A percentile compares a stretch with the other conserved stretches of the same genome.
These are phyloP conservation scores for Psilopsiagon aymara DNA, from an alignment of 2,113 vertebrate species.

Conservation along the genomic window DNA sequence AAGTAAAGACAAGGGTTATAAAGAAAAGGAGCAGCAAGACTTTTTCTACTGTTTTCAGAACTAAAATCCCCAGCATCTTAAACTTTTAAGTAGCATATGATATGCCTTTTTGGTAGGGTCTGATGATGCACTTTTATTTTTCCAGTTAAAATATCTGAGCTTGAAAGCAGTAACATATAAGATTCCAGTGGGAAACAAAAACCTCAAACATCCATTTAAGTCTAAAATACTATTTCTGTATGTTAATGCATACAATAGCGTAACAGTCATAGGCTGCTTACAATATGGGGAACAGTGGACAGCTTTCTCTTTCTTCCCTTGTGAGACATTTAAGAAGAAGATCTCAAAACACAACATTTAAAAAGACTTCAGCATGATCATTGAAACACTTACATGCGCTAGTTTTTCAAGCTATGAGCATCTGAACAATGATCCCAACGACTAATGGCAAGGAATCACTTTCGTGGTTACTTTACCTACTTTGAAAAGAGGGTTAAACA, in stretches of 20 bases:
- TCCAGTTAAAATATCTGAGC: not conserved
- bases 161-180: not conserved
- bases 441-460: not conserved
- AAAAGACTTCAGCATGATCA: not conserved
- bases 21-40: conserved; percentile 60
- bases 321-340: not conserved
- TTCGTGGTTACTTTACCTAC: not conserved
- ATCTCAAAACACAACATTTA: not conserved
- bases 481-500: not conserved
- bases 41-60: conserved; percentile 12
- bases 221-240: not conserved
- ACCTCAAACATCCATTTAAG: not conserved
- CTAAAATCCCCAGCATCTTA: conserved; percentile 28
- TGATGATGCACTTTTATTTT: not conserved
- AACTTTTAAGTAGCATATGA: not conserved
- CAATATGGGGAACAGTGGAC: not conserved
- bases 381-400: not conserved
- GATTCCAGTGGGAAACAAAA: not conserved
- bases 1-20: conserved; percentile 66
- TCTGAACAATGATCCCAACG: not conserved
- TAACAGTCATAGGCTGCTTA: not conserved
- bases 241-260: not conserved
- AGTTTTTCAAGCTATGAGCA: not conserved
- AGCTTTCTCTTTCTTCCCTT: not conserved
- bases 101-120: conserved; percentile 22